Evolutionary conservation across 2,113 vertebrate genomes (phyloP), one percentile per base, ranked within the genome.

Genomic region (Callipepla squamata): DNA sequence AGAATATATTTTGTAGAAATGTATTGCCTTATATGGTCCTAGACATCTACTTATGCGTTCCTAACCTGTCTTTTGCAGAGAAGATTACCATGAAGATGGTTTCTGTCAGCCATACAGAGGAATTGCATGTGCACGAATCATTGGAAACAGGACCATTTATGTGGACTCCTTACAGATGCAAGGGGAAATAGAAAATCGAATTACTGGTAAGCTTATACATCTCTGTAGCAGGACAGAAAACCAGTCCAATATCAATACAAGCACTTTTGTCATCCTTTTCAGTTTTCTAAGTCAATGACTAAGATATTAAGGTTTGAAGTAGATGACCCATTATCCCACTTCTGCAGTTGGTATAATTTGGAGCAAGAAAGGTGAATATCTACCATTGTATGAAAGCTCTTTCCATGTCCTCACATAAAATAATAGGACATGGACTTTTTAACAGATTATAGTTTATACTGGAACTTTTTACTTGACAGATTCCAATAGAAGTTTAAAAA

Each of bases 91-190:
- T 3, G 98, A 99, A 91, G 99, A 98, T 25, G 99, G 99, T 19
- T 99, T 99, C 97, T 99, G 99, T 95, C 99, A 99, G 96, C 99
- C 99, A 0, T 99, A 99, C 83, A 97, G 99, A 13, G 99, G 99
- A 63, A 99, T 99, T n/a, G 99, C 99, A 0, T 99, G 99, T 32
- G 99, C 99, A 1, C 98, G 99, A 86, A 99, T 99, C 96, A 99
- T 99, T 32, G 99, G 99, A 65, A 99, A 99, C 97, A 97, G 98
- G 69, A 99, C 99, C 88, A 99, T 99, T 96, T 99, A 99, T 13
- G 99, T 99, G 77, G 99, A 99, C 96, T 99, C 99, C 15, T 98
- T 99, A 34, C 99, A 99, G 97, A 99, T 99, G 98, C 99, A 99
- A 96, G 99, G 99, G 7, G 99, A 99, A 97, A 99, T 99, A 78